These are phyloP conservation scores for Chironomus striatipennis DNA, from an alignment of 1,140 invertebrate species.

Conservation along the genomic window DNA sequence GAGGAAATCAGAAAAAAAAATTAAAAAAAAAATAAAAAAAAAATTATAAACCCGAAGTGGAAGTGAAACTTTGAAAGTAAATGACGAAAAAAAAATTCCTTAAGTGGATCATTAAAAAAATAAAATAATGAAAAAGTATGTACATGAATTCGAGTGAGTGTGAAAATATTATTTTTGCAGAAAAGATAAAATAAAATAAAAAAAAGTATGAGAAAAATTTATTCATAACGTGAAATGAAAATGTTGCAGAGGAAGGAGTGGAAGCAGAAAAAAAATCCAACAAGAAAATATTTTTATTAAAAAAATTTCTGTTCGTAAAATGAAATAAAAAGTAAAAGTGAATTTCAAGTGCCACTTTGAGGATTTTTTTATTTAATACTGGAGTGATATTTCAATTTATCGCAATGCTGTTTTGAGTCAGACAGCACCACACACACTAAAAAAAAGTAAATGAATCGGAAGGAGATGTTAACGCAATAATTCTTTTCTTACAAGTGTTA, in stretches of 20 bases:
- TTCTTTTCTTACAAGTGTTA: background rate
- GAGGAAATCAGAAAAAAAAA: background rate
- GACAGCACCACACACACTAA: background rate
- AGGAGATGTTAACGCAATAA: background rate
- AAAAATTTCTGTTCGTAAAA: background rate
- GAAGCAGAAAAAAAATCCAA: background rate
- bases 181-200: background rate
- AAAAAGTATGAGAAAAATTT: constrained; percentile 12
- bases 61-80: background rate
- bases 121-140: constrained; percentile 14
- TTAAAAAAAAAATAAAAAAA: no score
- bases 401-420: background rate
- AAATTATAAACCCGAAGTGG: no score
- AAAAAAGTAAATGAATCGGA: background rate
- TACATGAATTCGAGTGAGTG: background rate
- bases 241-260: background rate
- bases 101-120: background rate
- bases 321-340: background rate
- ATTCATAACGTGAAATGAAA: background rate
- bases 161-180: background rate
- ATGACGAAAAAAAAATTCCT: background rate
- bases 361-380: background rate
- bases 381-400: constrained; percentile 20
- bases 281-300: background rate
- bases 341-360: constrained; percentile 16